These are phyloP conservation scores for Erythrolamprus reginae DNA, from an alignment of 2,113 vertebrate genomes.

Conservation along the genomic window DNA sequence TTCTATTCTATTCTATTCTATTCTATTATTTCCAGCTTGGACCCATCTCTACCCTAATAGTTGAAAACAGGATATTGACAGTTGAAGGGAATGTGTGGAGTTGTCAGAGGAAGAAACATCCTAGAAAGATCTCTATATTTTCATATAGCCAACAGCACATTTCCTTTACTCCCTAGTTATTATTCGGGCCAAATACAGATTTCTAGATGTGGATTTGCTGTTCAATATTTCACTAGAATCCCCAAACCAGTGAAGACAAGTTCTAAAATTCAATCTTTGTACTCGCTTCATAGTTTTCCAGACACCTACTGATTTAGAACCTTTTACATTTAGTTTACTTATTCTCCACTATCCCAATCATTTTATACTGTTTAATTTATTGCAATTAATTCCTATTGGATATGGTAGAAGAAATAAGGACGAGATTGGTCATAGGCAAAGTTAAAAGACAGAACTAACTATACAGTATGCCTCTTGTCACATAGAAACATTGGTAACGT, in stretches of 20 bases:
- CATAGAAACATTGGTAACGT: conserved; percentile 55
- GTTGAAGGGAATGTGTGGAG: not conserved
- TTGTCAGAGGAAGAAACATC: not conserved
- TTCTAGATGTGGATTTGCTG: not conserved
- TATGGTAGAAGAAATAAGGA: conserved; percentile 40
- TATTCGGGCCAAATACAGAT: not conserved
- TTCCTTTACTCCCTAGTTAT: not conserved
- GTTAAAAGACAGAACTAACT: conserved; percentile 50
- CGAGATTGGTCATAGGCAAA: conserved; percentile 30
- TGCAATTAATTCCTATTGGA: conserved; percentile 43
- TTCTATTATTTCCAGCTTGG: not conserved
- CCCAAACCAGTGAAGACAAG: not conserved
- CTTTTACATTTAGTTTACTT: not conserved
- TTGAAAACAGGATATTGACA: not conserved
- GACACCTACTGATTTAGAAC: conserved; percentile 50
- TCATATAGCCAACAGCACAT: not conserved
- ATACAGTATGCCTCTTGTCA: conserved; percentile 55
- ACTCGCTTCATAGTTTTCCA: not conserved
- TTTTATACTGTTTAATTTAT: conserved; percentile 39
- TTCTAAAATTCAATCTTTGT: conserved; percentile 12
- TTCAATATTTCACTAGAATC: not conserved
- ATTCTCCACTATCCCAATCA: not conserved
- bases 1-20: too few species aligned
- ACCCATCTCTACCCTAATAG: not conserved
- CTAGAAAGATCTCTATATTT: not conserved